A percentile compares a stretch with the other conserved stretches of the same genome.
phyloP scores from a whole-genome alignment of 2,888 invertebrate species.

The Agrochola litura region DNA sequence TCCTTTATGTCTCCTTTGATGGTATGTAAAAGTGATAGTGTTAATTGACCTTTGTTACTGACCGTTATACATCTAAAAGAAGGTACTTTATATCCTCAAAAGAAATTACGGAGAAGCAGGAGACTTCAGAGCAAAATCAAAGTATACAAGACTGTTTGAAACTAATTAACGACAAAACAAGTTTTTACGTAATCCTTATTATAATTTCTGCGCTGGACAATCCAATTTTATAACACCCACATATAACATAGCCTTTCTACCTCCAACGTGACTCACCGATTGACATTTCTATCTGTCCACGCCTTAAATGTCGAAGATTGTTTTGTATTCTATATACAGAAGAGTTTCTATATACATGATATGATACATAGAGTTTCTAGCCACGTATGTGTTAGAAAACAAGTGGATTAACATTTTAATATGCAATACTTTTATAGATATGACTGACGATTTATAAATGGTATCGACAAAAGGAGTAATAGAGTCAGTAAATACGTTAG shows the following conservation, averaged over 20 bases:
- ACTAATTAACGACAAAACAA: constrained; percentile 17
- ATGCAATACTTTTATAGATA: constrained; percentile 31
- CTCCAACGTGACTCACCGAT: constrained; percentile 54
- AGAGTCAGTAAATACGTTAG: background rate
- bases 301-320: constrained; percentile 59
- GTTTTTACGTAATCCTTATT: constrained; percentile 23
- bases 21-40: too few species aligned
- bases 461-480: background rate
- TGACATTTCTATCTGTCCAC: constrained; percentile 61
- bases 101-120: background rate
- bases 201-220: constrained; percentile 41
- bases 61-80: background rate
- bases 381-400: constrained; percentile 37
- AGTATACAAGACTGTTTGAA: background rate
- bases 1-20: too few species aligned
- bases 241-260: constrained; percentile 54
- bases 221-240: constrained; percentile 57
- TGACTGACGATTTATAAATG: background rate
- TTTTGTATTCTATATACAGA: constrained; percentile 49
- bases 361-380: constrained; percentile 26
- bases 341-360: constrained; percentile 17
- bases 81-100: background rate
- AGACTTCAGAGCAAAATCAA: background rate
- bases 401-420: constrained; percentile 48
- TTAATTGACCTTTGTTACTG: too few species aligned